phyloP scores from a whole-genome alignment of 1,140 invertebrate genomes.

The Anastrepha obliqua region DNA sequence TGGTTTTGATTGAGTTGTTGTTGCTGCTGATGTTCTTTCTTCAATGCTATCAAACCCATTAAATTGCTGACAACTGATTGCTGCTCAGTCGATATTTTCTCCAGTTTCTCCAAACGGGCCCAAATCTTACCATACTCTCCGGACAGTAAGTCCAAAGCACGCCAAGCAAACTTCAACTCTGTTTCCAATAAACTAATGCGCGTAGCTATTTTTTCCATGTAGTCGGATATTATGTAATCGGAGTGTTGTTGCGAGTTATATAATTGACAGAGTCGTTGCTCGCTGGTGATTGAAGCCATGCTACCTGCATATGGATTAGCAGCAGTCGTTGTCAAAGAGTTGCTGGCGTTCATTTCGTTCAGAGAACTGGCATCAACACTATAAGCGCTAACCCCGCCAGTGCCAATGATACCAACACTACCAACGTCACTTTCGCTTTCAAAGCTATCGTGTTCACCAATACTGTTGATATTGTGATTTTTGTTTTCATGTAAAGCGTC shows the following conservation, averaged over 20 bases:
- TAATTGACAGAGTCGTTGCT: slow-evolving; percentile 67
- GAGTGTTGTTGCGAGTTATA: slow-evolving; percentile 71
- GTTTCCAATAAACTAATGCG: slow-evolving; percentile 90
- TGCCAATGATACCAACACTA: neutral
- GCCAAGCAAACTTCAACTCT: slow-evolving; percentile 93
- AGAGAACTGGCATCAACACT: neutral
- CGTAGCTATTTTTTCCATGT: slow-evolving; percentile 91
- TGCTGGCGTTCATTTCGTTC: neutral
- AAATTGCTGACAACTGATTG: slow-evolving; percentile 93
- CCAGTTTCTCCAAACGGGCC: slow-evolving; percentile 93
- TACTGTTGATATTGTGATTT: neutral
- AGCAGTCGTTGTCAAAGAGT: slow-evolving; percentile 2
- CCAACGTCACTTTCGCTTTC: neutral
- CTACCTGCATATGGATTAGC: slow-evolving; percentile 55
- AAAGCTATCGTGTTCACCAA: neutral
- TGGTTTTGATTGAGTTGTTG: neutral
- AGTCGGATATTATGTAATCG: slow-evolving; percentile 87
- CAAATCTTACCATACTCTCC: slow-evolving; percentile 96
- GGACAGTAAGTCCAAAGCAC: slow-evolving; percentile 90
- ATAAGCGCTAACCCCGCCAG: neutral
- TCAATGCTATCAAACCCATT: slow-evolving; percentile 82
- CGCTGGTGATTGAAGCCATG: slow-evolving; percentile 66
- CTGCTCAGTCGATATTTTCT: slow-evolving; percentile 90
- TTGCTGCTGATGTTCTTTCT: slow-evolving; percentile 46
- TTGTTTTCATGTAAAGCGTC: neutral